These are phyloP conservation scores for Philereme vetulata DNA, from an alignment of 2,888 invertebrate genomes.

Conservation along the genomic window DNA sequence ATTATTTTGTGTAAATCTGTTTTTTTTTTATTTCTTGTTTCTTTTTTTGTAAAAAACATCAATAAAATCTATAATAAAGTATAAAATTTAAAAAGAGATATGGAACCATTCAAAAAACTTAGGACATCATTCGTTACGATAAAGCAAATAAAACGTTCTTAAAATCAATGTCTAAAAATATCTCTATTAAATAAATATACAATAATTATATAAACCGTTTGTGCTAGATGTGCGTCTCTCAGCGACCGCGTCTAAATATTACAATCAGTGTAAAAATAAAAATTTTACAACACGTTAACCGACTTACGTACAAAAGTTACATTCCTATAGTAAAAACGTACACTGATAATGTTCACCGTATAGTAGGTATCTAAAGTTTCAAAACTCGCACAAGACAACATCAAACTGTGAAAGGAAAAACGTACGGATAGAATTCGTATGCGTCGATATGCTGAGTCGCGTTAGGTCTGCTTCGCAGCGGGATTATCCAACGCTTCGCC, in stretches of 20 bases:
- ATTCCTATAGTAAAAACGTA: slow-evolving; percentile 47
- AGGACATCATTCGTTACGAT: slow-evolving; percentile 23
- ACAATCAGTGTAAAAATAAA: slow-evolving; percentile 72
- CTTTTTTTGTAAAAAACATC: slow-evolving; percentile 40
- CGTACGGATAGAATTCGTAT: slow-evolving; percentile 60
- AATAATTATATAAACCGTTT: slow-evolving; percentile 41
- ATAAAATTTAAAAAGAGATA: slow-evolving; percentile 45
- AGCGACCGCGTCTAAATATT: slow-evolving; percentile 53
- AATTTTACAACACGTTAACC: slow-evolving; percentile 62
- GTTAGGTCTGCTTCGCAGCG: slow-evolving; percentile 41
- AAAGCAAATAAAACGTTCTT: slow-evolving; percentile 5
- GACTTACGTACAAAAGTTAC: slow-evolving; percentile 72
- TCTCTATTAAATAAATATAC: slow-evolving; percentile 22
- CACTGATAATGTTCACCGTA: slow-evolving; percentile 48
- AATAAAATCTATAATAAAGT: slow-evolving; percentile 36
- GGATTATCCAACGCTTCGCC: slow-evolving; percentile 46
- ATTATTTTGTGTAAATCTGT: slow-evolving; percentile 34
- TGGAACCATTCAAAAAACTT: slow-evolving; percentile 40
- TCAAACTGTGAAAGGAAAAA: slow-evolving; percentile 69
- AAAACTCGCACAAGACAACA: slow-evolving; percentile 66
- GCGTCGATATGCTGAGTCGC: slow-evolving; percentile 67
- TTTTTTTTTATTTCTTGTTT: slow-evolving; percentile 31
- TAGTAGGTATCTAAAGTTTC: slow-evolving; percentile 35
- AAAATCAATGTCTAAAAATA: slow-evolving; percentile 19
- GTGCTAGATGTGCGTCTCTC: slow-evolving; percentile 63